These are phyloP conservation scores for Sebastes hopkinsi DNA, from an alignment of 2,797 vertebrate species.

Conservation along the genomic window DNA sequence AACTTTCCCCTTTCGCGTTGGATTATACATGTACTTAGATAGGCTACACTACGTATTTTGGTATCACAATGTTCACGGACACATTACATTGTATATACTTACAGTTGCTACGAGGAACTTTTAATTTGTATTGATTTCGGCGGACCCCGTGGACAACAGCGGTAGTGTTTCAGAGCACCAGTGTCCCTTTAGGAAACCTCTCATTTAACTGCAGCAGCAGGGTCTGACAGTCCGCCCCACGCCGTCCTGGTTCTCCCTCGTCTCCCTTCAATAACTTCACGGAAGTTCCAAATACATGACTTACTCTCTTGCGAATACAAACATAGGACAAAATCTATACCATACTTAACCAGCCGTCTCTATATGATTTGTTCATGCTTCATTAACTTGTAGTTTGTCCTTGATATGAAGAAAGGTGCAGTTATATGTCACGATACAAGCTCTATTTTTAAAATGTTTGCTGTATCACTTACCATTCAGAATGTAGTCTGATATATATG, in stretches of 20 bases:
- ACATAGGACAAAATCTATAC: not conserved
- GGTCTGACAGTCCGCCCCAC: too few relatives aligned
- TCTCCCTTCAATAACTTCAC: not conserved
- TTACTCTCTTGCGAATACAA: not conserved
- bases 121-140: too few relatives aligned
- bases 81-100: not conserved
- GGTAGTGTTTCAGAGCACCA: too few relatives aligned
- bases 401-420: not conserved
- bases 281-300: not conserved
- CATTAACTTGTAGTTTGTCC: not conserved
- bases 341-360: not conserved
- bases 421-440: not conserved
- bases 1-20: not conserved
- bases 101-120: too few relatives aligned
- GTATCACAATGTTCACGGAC: not conserved
- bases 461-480: not conserved
- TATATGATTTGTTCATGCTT: not conserved
- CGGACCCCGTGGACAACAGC: too few relatives aligned
- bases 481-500: not conserved
- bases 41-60: not conserved
- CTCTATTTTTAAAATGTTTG: not conserved
- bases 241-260: too few relatives aligned
- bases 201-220: too few relatives aligned
- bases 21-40: not conserved
- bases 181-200: too few relatives aligned